Conservation (phyloP, 2,797 vertebrate genomes). For the Bufotes viridis region DNA sequence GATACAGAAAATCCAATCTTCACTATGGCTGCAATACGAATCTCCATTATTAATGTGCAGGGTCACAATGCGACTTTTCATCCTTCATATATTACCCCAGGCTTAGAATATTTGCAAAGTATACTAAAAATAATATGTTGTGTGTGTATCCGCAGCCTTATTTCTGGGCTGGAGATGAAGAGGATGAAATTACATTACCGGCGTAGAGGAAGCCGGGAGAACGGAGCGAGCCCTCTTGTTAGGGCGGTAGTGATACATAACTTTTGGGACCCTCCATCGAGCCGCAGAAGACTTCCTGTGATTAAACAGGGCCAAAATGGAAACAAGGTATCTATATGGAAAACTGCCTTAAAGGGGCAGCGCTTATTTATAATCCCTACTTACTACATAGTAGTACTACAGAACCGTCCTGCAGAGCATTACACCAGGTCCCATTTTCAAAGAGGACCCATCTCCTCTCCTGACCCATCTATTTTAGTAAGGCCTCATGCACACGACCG, state of each 20-base stretch:
- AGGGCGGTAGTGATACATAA: neutral
- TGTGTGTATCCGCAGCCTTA: constrained; percentile 37
- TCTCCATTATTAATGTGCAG: constrained; percentile 51
- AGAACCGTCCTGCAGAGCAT: too few species aligned
- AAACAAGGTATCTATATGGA: neutral
- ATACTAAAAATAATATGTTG: constrained; percentile 52
- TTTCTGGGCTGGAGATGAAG: constrained; percentile 32
- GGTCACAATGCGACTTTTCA: constrained; percentile 48
- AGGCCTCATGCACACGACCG: too few species aligned
- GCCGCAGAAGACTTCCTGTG: neutral
- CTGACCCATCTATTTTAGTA: too few species aligned
- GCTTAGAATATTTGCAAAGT: constrained; percentile 54
- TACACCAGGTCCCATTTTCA: too few species aligned
- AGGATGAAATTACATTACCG: constrained; percentile 30
- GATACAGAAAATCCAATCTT: constrained; percentile 58
- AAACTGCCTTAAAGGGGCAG: neutral
- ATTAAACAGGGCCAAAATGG: constrained; percentile 31
- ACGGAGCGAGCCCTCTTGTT: neutral
- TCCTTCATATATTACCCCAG: constrained; percentile 54
- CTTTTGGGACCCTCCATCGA: neutral
- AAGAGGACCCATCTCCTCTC: too few species aligned
- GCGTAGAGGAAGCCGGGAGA: constrained; percentile 18
- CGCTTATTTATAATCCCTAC: neutral
- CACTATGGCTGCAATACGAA: constrained; percentile 29
- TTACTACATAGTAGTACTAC: too few species aligned